Evolutionary conservation across 2,113 vertebrate genomes (phyloP).

Genomic region (Percina caprodes): DNA sequence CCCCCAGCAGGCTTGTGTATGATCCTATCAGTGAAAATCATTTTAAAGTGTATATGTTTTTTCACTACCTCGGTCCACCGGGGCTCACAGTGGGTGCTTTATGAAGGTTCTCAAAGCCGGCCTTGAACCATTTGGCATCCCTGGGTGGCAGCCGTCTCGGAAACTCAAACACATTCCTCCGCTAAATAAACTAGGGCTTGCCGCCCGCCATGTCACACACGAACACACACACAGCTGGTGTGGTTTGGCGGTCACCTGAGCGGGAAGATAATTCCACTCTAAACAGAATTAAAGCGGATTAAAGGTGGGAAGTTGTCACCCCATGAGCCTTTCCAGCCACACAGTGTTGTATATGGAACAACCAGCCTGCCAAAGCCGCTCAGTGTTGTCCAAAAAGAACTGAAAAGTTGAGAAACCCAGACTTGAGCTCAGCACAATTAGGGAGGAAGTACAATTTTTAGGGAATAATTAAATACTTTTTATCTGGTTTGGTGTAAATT

Average conservation of each 20-base stretch:
- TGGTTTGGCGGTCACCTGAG: slow-evolving; percentile 83
- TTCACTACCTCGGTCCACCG: slow-evolving; percentile 44
- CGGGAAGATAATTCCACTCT: slow-evolving; percentile 83
- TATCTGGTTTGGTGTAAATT: slow-evolving; percentile 6
- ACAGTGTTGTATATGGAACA: slow-evolving; percentile 73
- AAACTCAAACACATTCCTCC: slow-evolving; percentile 84
- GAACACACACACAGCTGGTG: slow-evolving; percentile 82
- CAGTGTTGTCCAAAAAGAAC: slow-evolving; percentile 27
- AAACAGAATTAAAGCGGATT: slow-evolving; percentile 84
- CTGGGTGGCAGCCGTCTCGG: slow-evolving; percentile 69
- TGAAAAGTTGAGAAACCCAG: slow-evolving; percentile 36
- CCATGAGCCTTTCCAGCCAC: slow-evolving; percentile 75
- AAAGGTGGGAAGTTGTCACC: slow-evolving; percentile 84
- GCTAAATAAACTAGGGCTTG: slow-evolving; percentile 72
- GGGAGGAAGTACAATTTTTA: slow-evolving; percentile 2
- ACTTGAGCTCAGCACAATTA: slow-evolving; percentile 14
- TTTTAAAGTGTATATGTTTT: slow-evolving; percentile 45
- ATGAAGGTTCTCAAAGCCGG: slow-evolving; percentile 80
- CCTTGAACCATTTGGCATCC: slow-evolving; percentile 78
- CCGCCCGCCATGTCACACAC: slow-evolving; percentile 60
- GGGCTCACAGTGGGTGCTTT: slow-evolving; percentile 74
- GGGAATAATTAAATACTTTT: slow-evolving; percentile 6
- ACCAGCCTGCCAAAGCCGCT: slow-evolving; percentile 43
- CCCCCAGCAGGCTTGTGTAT: slow-evolving; percentile 12
- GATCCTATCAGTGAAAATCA: slow-evolving; percentile 47